Evolutionary conservation across 2,797 vertebrate species (phyloP).

Genomic region (Scleropages formosus): DNA sequence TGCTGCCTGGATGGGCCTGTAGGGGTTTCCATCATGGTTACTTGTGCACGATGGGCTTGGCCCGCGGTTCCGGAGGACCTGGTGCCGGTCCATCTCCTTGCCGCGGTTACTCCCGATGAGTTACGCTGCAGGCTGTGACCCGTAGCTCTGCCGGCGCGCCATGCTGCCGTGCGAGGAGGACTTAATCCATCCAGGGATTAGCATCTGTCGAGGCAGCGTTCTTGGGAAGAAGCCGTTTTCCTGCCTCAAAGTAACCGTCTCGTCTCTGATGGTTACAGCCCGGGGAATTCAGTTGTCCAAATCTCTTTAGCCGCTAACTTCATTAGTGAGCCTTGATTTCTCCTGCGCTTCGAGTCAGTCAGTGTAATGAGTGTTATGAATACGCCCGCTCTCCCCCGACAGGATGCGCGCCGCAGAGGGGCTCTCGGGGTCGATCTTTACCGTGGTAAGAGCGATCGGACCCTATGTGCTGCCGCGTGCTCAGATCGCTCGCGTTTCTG

Average conservation of each 20-base stretch:
- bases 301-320: constrained; percentile 33
- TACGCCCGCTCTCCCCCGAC: too few relatives aligned
- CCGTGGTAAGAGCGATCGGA: too few relatives aligned
- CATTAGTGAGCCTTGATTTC: constrained; percentile 30
- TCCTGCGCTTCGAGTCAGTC: constrained; percentile 20
- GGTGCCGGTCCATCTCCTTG: too few relatives aligned
- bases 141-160: not conserved
- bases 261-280: constrained; percentile 17
- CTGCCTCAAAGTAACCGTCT: constrained; percentile 25
- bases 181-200: constrained; percentile 16
- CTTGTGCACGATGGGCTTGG: too few relatives aligned
- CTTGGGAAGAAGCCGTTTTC: not conserved
- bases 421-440: not conserved
- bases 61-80: too few relatives aligned
- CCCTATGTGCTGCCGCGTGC: not conserved
- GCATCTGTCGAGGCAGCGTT: constrained; percentile 21
- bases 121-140: too few relatives aligned
- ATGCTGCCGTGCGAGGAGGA: not conserved
- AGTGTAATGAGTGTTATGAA: constrained; percentile 21
- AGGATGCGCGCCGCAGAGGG: too few relatives aligned
- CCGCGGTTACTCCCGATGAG: not conserved
- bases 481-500: not conserved
- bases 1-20: too few relatives aligned
- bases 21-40: too few relatives aligned
- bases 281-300: constrained; percentile 18